Evolutionary conservation across 2,113 vertebrate species (phyloP).

Genomic region (Choloepus hoffmanni): DNA sequence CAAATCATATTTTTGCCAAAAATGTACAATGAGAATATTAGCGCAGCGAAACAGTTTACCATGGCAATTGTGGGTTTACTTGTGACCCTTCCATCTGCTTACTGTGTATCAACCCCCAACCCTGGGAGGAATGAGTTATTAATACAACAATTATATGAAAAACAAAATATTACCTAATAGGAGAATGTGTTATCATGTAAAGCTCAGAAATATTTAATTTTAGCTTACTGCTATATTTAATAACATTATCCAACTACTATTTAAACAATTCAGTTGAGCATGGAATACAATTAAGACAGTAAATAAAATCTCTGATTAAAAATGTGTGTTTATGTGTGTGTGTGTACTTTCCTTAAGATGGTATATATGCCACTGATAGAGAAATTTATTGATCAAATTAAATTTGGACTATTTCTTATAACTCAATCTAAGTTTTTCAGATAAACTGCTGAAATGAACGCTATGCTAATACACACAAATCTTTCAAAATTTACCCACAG

Average conservation of each 20-base stretch:
- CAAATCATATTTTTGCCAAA: not conserved
- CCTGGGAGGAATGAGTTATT: not conserved
- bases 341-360: not conserved
- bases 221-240: not conserved
- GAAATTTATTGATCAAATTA: not conserved
- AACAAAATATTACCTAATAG: not conserved
- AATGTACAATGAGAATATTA: not conserved
- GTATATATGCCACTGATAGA: not conserved
- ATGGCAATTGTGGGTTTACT: not conserved
- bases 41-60: not conserved
- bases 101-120: not conserved
- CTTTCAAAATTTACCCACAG: not conserved
- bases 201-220: not conserved
- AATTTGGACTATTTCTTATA: not conserved
- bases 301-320: slow-evolving; percentile 7
- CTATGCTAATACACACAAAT: not conserved
- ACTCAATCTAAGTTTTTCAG: not conserved
- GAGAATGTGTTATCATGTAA: not conserved
- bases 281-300: not conserved
- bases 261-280: not conserved
- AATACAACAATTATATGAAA: not conserved
- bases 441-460: not conserved
- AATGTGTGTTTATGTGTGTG: not conserved
- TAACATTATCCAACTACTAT: not conserved
- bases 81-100: not conserved